phyloP scores from a whole-genome alignment of 2,113 vertebrate genomes.

The Caloenas nicobarica region DNA sequence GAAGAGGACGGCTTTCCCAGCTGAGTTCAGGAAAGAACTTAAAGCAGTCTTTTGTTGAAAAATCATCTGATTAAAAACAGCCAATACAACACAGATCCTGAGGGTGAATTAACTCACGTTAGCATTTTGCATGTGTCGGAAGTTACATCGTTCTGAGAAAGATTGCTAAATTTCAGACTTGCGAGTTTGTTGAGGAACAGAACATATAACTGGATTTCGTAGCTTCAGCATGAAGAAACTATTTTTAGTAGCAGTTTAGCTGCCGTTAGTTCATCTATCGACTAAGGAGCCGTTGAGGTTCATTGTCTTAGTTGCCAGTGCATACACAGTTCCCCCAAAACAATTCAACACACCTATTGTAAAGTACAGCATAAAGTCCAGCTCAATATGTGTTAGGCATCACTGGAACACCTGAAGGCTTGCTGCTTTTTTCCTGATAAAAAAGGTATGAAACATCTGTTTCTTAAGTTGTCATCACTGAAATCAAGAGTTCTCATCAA shows the following conservation, averaged over 20 bases:
- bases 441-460: constrained; percentile 80
- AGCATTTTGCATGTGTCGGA: constrained; percentile 61
- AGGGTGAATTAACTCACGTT: constrained; percentile 59
- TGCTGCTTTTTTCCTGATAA: constrained; percentile 85
- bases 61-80: constrained; percentile 51
- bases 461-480: constrained; percentile 70
- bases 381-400: constrained; percentile 80
- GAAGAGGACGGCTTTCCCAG: constrained; percentile 55
- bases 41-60: constrained; percentile 59
- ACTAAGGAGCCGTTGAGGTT: constrained; percentile 76
- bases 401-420: constrained; percentile 84
- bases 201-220: constrained; percentile 40
- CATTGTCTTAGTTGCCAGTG: constrained; percentile 78
- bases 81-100: constrained; percentile 57
- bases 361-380: constrained; percentile 80
- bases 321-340: constrained; percentile 74
- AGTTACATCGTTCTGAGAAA: constrained; percentile 59
- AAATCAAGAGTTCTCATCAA: constrained; percentile 74
- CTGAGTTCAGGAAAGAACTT: constrained; percentile 43
- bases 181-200: constrained; percentile 47
- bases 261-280: constrained; percentile 72
- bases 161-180: constrained; percentile 48
- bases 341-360: constrained; percentile 77
- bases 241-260: constrained; percentile 75
- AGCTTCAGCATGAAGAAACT: constrained; percentile 67